Evolutionary conservation across 1,140 invertebrate genomes (phyloP).

Genomic region (Ectropis grisescens): DNA sequence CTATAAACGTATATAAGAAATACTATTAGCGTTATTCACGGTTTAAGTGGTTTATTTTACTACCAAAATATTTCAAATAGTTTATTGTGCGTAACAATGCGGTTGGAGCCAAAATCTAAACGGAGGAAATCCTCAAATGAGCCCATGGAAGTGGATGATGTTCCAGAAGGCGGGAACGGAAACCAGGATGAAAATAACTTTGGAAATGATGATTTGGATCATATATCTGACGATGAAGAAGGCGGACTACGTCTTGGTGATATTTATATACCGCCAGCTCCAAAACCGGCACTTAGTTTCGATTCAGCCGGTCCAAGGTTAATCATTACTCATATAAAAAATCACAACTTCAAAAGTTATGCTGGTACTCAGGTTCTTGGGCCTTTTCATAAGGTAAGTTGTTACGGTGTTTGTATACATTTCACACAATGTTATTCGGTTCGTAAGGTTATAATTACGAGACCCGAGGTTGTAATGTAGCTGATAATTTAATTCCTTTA

Average conservation of each 20-base stretch:
- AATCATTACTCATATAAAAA: slow-evolving; percentile 93
- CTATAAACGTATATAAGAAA: too few species aligned
- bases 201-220: slow-evolving; percentile 40
- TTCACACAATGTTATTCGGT: too few species aligned
- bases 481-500: too few species aligned
- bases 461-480: too few species aligned
- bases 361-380: slow-evolving; percentile 84
- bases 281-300: slow-evolving; percentile 77
- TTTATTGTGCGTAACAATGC: too few species aligned
- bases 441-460: too few species aligned
- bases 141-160: slow-evolving; percentile 51
- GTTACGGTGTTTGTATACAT: too few species aligned
- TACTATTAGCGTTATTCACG: too few species aligned
- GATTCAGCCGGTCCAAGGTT: slow-evolving; percentile 83
- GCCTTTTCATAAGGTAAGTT: slow-evolving; percentile 87
- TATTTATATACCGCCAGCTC: slow-evolving; percentile 90
- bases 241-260: slow-evolving; percentile 77
- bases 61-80: too few species aligned
- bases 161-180: slow-evolving; percentile 15
- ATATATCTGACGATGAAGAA: slow-evolving; percentile 74
- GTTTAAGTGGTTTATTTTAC: too few species aligned
- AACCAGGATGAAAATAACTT: slow-evolving; percentile 10
- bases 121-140: slow-evolving; percentile 33
- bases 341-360: slow-evolving; percentile 98
- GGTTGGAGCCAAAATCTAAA: slow-evolving; percentile 35